These are phyloP conservation scores for Takifugu bimaculatus DNA, from an alignment of 2,113 vertebrate genomes.

Conservation along the genomic window DNA sequence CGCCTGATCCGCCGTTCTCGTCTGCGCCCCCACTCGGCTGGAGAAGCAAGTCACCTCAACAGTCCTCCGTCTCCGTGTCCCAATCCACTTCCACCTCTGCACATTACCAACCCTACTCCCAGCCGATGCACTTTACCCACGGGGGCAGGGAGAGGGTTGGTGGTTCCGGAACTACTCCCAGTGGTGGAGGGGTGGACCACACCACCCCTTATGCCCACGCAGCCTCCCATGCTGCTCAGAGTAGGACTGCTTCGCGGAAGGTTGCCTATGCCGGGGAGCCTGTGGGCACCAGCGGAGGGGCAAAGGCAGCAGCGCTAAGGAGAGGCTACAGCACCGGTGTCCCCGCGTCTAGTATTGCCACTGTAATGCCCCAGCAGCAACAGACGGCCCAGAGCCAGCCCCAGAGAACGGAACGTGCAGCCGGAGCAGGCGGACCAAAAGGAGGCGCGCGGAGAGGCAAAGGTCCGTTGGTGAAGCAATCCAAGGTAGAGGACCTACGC, in stretches of 20 bases:
- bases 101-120: slow-evolving; percentile 79
- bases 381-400: slow-evolving; percentile 70
- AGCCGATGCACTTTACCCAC: slow-evolving; percentile 63
- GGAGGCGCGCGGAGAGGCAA: slow-evolving; percentile 78
- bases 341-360: slow-evolving; percentile 71
- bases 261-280: slow-evolving; percentile 71
- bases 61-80: slow-evolving; percentile 74
- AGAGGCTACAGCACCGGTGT: slow-evolving; percentile 73
- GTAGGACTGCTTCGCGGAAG: slow-evolving; percentile 74
- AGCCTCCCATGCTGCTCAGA: slow-evolving; percentile 66
- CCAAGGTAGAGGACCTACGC: slow-evolving; percentile 84
- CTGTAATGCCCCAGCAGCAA: slow-evolving; percentile 74
- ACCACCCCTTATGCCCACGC: slow-evolving; percentile 63
- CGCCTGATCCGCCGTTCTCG: slow-evolving; percentile 86
- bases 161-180: slow-evolving; percentile 40
- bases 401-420: slow-evolving; percentile 64
- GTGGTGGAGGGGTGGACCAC: slow-evolving; percentile 54
- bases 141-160: slow-evolving; percentile 66
- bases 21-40: slow-evolving; percentile 78
- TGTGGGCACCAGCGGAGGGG: slow-evolving; percentile 51
- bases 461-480: slow-evolving; percentile 87
- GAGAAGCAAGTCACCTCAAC: slow-evolving; percentile 74
- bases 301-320: slow-evolving; percentile 69
- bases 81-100: slow-evolving; percentile 72
- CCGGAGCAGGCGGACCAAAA: slow-evolving; percentile 66